Evolutionary conservation across 1,140 invertebrate genomes (phyloP).

Genomic region (Calliphora vicina): DNA sequence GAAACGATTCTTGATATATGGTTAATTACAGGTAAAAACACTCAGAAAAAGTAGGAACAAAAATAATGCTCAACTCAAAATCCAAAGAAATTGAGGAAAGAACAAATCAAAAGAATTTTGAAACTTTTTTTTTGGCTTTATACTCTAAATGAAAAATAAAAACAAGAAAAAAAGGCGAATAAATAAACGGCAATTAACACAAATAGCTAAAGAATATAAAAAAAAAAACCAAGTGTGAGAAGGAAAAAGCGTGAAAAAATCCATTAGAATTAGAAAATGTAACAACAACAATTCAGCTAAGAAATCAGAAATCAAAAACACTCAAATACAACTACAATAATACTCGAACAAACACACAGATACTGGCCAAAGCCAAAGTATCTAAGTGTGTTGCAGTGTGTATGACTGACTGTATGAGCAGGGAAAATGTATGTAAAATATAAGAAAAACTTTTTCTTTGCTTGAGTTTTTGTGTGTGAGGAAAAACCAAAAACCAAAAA

Average conservation of each 20-base stretch:
- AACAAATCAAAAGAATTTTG: constrained; percentile 11
- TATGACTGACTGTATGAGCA: background rate
- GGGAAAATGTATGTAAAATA: constrained; percentile 1
- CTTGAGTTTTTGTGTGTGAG: background rate
- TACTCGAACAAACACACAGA: background rate
- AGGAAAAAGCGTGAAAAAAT: constrained; percentile 35
- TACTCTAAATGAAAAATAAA: background rate
- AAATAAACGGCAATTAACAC: constrained; percentile 31
- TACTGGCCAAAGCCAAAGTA: background rate
- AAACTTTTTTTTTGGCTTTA: background rate
- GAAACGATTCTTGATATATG: background rate
- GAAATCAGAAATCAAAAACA: no score
- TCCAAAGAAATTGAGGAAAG: background rate
- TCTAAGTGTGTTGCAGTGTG: no score
- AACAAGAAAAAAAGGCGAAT: no score
- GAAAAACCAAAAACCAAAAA: background rate
- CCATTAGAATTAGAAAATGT: constrained; percentile 19
- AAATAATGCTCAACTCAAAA: background rate
- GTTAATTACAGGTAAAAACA: constrained; percentile 11
- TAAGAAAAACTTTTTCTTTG: constrained; percentile 5
- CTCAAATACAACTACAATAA: constrained; percentile 39
- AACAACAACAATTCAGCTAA: background rate
- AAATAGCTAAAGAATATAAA: background rate
- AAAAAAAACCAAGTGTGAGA: constrained; percentile 5
- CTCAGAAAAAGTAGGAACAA: background rate